Conservation (phyloP, 2,888 invertebrate species). For the Watsonalla binaria region DNA sequence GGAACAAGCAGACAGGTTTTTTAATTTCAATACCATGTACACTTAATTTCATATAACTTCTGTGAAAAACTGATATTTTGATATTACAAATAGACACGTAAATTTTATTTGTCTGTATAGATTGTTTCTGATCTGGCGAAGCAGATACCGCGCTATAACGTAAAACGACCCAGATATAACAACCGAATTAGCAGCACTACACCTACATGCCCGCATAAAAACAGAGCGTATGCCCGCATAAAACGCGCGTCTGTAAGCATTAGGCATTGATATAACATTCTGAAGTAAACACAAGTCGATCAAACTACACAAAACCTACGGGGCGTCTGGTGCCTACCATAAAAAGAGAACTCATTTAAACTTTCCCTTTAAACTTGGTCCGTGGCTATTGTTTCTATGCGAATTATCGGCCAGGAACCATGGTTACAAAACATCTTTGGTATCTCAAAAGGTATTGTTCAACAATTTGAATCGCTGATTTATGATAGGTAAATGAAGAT, state of each 20-base stretch:
- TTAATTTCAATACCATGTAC: no score
- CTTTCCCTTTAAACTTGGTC: slow-evolving; percentile 23
- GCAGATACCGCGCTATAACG: background rate
- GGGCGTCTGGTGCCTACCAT: slow-evolving; percentile 19
- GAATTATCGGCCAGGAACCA: background rate
- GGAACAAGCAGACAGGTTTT: no score
- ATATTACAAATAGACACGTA: no score
- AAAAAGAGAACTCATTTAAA: slow-evolving; percentile 38
- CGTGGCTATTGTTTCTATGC: background rate
- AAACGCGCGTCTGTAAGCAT: background rate
- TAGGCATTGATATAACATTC: slow-evolving; percentile 1
- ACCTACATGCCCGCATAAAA: background rate
- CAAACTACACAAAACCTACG: slow-evolving; percentile 26
- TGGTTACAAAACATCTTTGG: background rate
- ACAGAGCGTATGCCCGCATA: background rate
- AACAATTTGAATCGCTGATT: no score
- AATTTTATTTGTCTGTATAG: no score
- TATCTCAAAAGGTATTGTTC: background rate
- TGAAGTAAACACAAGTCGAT: slow-evolving; percentile 21
- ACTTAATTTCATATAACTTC: no score
- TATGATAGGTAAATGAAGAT: no score
- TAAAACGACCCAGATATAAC: no score
- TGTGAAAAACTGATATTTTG: no score
- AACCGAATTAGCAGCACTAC: no score
- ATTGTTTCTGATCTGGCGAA: no score